A percentile compares a stretch with the other conserved stretches of the same genome.
These are phyloP conservation scores for Charadrius vociferus DNA, from an alignment of 2,113 vertebrate species.

Conservation along the genomic window DNA sequence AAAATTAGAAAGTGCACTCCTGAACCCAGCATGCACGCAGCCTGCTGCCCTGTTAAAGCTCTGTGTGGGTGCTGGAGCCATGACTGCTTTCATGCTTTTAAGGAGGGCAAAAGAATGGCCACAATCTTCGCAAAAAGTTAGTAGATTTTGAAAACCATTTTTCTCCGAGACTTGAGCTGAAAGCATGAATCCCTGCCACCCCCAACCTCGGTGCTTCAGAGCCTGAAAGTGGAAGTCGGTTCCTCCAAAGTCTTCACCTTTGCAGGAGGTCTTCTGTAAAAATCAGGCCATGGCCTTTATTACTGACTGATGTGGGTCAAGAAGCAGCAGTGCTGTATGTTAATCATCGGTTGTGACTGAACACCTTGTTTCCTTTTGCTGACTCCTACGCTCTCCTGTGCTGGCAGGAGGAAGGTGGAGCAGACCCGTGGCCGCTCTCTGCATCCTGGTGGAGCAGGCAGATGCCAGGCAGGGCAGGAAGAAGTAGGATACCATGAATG, in stretches of 20 bases:
- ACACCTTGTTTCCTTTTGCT: neutral
- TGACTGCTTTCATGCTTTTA: neutral
- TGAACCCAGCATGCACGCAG: neutral
- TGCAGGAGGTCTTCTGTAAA: neutral
- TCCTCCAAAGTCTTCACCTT: neutral
- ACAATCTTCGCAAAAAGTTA: neutral
- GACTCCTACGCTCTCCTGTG: neutral
- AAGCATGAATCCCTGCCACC: neutral
- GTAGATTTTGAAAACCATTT: neutral
- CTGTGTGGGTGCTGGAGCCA: rapidly evolving
- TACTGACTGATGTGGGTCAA: neutral
- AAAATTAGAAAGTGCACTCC: neutral
- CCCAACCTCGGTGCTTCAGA: neutral
- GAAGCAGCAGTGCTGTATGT: neutral
- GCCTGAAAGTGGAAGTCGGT: neutral
- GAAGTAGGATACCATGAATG: neutral
- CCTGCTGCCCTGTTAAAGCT: neutral
- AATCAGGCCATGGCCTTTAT: neutral
- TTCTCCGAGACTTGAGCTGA: neutral
- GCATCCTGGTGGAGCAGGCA: neutral
- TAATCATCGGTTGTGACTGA: neutral
- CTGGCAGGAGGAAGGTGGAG: neutral
- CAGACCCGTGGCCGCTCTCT: neutral
- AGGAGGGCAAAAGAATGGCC: neutral
- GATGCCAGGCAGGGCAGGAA: neutral